A percentile compares a stretch with the other conserved stretches of the same genome.
Evolutionary conservation across 2,797 vertebrate genomes (phyloP).

Genomic region (Brachyalestes nurse): DNA sequence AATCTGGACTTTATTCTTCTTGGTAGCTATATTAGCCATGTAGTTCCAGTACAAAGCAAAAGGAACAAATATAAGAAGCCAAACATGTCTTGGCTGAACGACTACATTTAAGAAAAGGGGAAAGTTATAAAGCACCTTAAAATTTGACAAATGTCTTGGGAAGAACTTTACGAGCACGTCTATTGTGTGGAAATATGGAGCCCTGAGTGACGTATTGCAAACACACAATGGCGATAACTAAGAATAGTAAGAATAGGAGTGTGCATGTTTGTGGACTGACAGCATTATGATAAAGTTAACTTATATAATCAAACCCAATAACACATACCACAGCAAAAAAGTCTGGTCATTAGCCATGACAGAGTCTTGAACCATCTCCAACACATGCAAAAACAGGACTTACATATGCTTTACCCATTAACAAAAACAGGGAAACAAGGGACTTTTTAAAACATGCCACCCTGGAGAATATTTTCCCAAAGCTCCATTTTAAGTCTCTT

Average conservation of each 20-base stretch:
- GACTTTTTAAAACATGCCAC: too few relatives aligned
- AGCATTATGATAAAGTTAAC: too few relatives aligned
- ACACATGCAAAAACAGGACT: not conserved
- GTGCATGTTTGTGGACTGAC: too few relatives aligned
- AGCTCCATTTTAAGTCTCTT: not conserved
- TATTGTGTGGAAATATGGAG: too few relatives aligned
- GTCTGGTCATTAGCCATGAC: not conserved
- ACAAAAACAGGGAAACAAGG: too few relatives aligned
- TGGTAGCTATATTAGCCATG: not conserved
- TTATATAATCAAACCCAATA: not conserved
- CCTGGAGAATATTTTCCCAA: not conserved
- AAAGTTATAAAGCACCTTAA: too few relatives aligned
- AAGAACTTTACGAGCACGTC: too few relatives aligned
- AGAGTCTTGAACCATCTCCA: not conserved
- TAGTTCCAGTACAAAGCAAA: not conserved
- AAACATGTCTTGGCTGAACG: not conserved
- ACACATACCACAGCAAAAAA: not conserved
- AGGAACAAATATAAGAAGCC: not conserved
- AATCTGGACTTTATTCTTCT: not conserved
- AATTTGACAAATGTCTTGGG: too few relatives aligned
- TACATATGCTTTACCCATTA: not conserved
- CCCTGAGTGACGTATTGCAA: too few relatives aligned
- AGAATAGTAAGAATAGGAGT: too few relatives aligned
- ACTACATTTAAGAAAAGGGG: too few relatives aligned
- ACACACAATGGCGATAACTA: too few relatives aligned